These are phyloP conservation scores for Oreotrochilus melanogaster DNA, from an alignment of 2,113 vertebrate species.

Conservation along the genomic window DNA sequence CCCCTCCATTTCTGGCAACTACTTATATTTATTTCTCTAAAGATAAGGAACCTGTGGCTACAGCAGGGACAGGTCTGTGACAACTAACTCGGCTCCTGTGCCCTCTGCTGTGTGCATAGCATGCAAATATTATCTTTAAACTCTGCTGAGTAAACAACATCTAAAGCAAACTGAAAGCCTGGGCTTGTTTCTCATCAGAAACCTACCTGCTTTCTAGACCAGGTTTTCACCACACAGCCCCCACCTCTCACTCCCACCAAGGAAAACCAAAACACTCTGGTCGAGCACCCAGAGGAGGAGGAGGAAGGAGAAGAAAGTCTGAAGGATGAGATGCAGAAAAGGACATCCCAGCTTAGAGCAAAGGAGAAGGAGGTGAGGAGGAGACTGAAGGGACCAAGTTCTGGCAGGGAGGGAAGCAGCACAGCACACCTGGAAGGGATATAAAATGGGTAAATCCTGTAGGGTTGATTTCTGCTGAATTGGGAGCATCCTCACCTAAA, in stretches of 20 bases:
- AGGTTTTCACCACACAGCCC: slow-evolving; percentile 50
- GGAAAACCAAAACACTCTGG: background rate
- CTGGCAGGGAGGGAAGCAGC: background rate
- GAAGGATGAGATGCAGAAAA: slow-evolving; percentile 70
- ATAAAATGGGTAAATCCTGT: background rate
- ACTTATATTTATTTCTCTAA: background rate
- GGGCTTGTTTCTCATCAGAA: slow-evolving; percentile 41
- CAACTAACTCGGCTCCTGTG: background rate
- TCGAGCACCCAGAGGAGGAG: background rate
- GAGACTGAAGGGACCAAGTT: background rate
- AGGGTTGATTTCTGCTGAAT: accelerated
- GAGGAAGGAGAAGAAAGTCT: slow-evolving; percentile 47
- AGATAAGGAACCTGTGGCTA: background rate
- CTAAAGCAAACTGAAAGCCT: background rate
- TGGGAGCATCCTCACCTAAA: background rate
- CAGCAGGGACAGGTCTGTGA: background rate
- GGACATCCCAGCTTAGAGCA: slow-evolving; percentile 62
- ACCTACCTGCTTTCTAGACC: slow-evolving; percentile 78
- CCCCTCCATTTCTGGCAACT: background rate
- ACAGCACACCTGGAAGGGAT: background rate
- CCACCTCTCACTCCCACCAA: slow-evolving; percentile 33
- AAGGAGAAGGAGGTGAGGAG: slow-evolving; percentile 81
- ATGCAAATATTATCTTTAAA: background rate
- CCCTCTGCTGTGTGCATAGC: background rate
- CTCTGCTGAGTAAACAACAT: background rate